Conservation (phyloP, 2,113 vertebrate genomes). For the Vombatus ursinus region DNA sequence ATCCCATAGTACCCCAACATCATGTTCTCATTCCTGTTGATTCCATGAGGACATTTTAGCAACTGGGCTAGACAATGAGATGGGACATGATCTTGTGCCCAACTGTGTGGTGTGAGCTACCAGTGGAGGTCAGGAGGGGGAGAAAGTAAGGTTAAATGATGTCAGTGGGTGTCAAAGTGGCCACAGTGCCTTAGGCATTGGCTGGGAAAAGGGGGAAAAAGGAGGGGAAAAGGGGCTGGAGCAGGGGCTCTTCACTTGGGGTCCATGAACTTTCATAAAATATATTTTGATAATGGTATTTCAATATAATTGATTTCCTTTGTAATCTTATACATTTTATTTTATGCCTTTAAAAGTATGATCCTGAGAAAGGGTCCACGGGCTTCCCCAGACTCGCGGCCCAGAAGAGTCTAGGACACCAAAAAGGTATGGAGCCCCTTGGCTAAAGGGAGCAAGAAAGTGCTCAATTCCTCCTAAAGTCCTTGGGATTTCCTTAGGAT, state of each 20-base stretch:
- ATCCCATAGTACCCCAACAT: not conserved
- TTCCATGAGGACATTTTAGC: not conserved
- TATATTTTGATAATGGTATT: not conserved
- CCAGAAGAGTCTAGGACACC: not conserved
- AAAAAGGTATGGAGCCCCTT: not conserved
- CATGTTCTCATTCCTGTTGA: not conserved
- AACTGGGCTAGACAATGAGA: not conserved
- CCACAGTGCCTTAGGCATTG: not conserved
- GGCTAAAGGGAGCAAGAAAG: not conserved
- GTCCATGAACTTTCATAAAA: not conserved
- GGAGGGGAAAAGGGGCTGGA: not conserved
- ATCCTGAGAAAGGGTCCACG: not conserved
- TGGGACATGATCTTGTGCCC: not conserved
- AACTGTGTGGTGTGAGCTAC: not conserved
- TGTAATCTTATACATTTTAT: not conserved
- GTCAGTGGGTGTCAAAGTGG: not conserved
- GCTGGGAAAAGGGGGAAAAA: not conserved
- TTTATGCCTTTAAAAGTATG: not conserved
- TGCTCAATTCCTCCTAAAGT: not conserved
- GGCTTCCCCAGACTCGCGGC: not conserved
- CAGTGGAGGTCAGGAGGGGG: not conserved
- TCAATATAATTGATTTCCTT: not conserved
- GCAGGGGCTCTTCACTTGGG: not conserved
- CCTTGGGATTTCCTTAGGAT: not conserved
- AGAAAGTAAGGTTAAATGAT: not conserved